Conservation (phyloP, 2,113 vertebrate genomes). For the Cephalopholis sonnerati region DNA sequence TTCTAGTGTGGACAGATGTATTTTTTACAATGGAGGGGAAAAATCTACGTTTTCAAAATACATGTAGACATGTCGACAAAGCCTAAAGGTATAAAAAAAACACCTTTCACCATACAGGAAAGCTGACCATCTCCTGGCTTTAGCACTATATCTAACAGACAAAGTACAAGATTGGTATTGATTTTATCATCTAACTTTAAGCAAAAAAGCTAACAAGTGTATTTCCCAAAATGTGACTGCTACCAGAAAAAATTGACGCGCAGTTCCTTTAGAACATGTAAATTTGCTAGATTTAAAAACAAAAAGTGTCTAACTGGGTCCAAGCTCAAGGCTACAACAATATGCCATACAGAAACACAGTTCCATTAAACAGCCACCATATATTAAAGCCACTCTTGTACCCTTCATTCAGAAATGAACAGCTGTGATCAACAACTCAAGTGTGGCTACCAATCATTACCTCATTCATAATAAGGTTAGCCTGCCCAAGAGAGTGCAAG, state of each 20-base stretch:
- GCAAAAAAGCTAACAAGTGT: background rate
- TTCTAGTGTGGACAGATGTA: no score
- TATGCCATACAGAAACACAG: background rate
- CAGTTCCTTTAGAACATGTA: background rate
- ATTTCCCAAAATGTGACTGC: background rate
- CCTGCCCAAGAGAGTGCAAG: constrained; percentile 44
- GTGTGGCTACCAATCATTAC: constrained; percentile 63
- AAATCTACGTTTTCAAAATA: no score
- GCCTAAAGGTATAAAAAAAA: no score
- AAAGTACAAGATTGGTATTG: background rate
- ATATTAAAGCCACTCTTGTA: constrained; percentile 21
- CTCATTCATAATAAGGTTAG: constrained; percentile 56
- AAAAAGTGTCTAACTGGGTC: background rate
- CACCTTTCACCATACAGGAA: background rate
- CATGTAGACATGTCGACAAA: no score
- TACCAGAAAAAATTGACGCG: background rate
- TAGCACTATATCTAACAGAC: background rate
- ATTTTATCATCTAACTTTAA: background rate
- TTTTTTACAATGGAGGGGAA: no score
- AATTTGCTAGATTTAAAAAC: background rate
- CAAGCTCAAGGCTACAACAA: constrained; percentile 3
- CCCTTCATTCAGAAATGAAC: constrained; percentile 50
- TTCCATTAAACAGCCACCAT: constrained; percentile 25
- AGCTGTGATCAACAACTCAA: constrained; percentile 54
- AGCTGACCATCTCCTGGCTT: no score